A percentile compares a stretch with the other conserved stretches of the same genome.
Evolutionary conservation across 2,888 invertebrate species (phyloP).

Genomic region (Pristionchus fissidentatus): DNA sequence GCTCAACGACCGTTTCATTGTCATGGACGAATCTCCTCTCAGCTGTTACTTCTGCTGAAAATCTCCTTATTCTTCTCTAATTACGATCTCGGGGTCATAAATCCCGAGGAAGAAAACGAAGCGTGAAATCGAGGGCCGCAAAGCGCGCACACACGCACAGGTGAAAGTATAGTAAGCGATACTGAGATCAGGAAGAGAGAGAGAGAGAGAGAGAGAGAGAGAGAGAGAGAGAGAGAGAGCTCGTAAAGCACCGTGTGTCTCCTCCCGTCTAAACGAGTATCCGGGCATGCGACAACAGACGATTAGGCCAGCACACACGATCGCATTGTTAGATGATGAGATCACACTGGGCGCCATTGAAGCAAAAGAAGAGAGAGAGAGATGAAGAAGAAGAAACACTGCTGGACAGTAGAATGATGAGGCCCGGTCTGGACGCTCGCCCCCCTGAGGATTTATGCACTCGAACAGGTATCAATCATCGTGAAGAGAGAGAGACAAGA

Average conservation of each 20-base stretch:
- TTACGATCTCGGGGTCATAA: neutral
- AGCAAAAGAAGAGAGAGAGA: constrained; percentile 8
- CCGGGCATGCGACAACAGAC: neutral
- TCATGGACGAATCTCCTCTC: neutral
- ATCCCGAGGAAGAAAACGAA: constrained; percentile 35
- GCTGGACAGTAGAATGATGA: neutral
- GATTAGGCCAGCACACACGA: constrained; percentile 4
- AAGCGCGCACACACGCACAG: constrained; percentile 12
- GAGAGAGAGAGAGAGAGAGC: constrained; percentile 18
- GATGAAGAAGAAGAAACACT: constrained; percentile 3
- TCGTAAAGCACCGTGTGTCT: constrained; percentile 2
- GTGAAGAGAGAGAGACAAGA: neutral
- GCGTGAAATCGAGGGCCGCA: constrained; percentile 22
- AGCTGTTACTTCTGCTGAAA: neutral
- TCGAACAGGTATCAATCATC: no score
- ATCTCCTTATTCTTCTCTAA: neutral
- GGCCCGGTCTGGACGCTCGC: neutral
- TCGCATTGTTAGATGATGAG: constrained; percentile 18
- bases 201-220: constrained; percentile 7
- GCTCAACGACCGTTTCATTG: constrained; percentile 45
- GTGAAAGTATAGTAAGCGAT: constrained; percentile 34
- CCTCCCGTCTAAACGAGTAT: constrained; percentile 10
- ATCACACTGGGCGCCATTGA: constrained; percentile 38
- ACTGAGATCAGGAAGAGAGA: neutral
- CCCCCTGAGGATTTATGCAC: constrained; percentile 34